Evolutionary conservation across 2,888 invertebrate species (phyloP).

Genomic region (Elysia crispata): DNA sequence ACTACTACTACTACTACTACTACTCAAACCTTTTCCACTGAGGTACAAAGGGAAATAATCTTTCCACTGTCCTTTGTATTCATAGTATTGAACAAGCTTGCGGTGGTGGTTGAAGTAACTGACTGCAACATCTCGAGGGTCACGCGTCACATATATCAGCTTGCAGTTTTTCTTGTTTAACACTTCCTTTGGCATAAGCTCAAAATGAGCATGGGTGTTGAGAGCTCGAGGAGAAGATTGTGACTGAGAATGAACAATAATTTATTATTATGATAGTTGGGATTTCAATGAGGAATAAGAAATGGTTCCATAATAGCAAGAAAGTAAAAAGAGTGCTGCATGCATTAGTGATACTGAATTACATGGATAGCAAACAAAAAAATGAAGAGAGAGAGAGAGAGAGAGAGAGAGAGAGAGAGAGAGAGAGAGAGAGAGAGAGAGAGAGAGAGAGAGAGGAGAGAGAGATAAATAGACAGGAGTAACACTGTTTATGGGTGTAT

Average conservation of each 20-base stretch:
- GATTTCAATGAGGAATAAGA: too few species aligned
- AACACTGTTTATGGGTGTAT: too few species aligned
- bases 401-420: too few species aligned
- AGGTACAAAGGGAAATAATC: constrained; percentile 48
- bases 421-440: too few species aligned
- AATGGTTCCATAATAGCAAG: too few species aligned
- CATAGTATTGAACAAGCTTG: constrained; percentile 46
- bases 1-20: neutral
- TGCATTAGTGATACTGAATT: too few species aligned
- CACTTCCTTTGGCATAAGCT: constrained; percentile 32
- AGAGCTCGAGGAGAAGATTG: constrained; percentile 47
- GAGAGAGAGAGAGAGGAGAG: too few species aligned
- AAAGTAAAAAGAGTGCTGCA: too few species aligned
- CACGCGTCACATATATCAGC: constrained; percentile 46
- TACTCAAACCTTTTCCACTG: constrained; percentile 40
- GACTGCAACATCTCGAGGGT: constrained; percentile 48
- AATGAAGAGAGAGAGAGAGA: too few species aligned
- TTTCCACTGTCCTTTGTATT: constrained; percentile 51
- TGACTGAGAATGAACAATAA: neutral
- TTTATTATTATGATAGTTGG: too few species aligned
- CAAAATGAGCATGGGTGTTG: constrained; percentile 43
- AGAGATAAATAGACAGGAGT: too few species aligned
- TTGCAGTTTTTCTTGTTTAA: constrained; percentile 31
- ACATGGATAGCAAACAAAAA: too few species aligned
- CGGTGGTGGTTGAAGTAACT: constrained; percentile 50